Base-by-base conservation (phyloP, 2,797 vertebrate genomes). In the Rhadinocentrus ornatus region DNA sequence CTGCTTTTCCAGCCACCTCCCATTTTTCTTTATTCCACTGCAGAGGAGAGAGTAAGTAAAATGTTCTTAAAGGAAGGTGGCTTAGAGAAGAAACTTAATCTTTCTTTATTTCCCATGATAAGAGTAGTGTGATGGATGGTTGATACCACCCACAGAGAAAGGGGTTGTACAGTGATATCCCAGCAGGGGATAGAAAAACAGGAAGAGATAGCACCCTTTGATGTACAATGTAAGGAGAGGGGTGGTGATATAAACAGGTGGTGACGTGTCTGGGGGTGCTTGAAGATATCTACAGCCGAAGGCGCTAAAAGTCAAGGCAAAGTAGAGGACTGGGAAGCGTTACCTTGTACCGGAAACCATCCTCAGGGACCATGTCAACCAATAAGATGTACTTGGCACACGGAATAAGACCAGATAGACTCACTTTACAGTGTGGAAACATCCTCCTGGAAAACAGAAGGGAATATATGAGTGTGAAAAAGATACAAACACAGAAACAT, bases 21-120 rank as follows among this genome's bases (percentile, higher is more conserved):
- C 97, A 98, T 66, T 95, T 96, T 71, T 97, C 95, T 91, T 97
- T 97, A 87, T 96, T 96, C 97, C 96, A 98, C 96, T 97, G 89
- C 13, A 78, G 63, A 22, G 75, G 62, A 85, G 73, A 85, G 48
- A 75, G 57, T 62, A 13, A 69, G 64, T 72, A 63, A 52, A 67
- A 76, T 64, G 60, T 62, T 75, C 68, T 60, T 4, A 57, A 26
- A 68, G 31, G 32, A 69, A 73, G 53, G 73, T 44, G 32, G 83
- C 75, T 82, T 52, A 72, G 71, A 53, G 71, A 73, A 46, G 48
- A 56, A 62, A 59, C 59, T 61, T 53, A 48, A 34, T 44, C 56
- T 70, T 52, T 53, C 65, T 50, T 66, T 58, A 62, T 68, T 81
- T 82, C 85, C 68, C 80, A 82, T 48, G 48, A 63, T 18, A 63